These are phyloP conservation scores for Dendrolimus kikuchii DNA, from an alignment of 1,140 invertebrate genomes.

Conservation along the genomic window DNA sequence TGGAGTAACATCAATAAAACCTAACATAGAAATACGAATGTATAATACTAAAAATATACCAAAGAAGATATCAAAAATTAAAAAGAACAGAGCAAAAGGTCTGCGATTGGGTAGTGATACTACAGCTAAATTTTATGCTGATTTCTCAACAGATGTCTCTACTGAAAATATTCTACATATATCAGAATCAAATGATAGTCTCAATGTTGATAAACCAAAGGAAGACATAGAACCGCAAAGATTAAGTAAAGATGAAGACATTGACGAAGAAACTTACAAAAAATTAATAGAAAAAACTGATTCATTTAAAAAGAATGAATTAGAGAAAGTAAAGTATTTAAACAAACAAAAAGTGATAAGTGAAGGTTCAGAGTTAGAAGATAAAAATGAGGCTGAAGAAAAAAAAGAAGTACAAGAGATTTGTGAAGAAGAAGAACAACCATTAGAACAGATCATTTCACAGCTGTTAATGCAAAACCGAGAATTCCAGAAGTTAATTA, in stretches of 20 bases:
- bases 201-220: constrained; percentile 58
- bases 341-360: constrained; percentile 64
- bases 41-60: constrained; percentile 78
- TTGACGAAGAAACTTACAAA: constrained; percentile 65
- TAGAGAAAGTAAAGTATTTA: constrained; percentile 66
- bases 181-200: constrained; percentile 76
- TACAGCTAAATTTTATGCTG: constrained; percentile 78
- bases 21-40: constrained; percentile 71
- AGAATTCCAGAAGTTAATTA: constrained; percentile 85
- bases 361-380: constrained; percentile 50
- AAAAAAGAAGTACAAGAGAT: constrained; percentile 45
- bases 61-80: constrained; percentile 77
- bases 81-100: constrained; percentile 75
- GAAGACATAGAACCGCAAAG: constrained; percentile 26
- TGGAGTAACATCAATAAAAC: constrained; percentile 25
- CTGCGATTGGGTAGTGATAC: constrained; percentile 59
- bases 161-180: constrained; percentile 75
- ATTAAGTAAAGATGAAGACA: constrained; percentile 60
- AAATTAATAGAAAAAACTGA: constrained; percentile 70
- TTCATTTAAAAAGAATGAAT: constrained; percentile 71
- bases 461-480: constrained; percentile 88
- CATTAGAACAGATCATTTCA: constrained; percentile 85
- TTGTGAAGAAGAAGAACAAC: constrained; percentile 68
- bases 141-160: constrained; percentile 73
- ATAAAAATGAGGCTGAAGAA: constrained; percentile 30